Conservation (phyloP, 1,140 invertebrate genomes). For the Helicoverpa armigera region DNA sequence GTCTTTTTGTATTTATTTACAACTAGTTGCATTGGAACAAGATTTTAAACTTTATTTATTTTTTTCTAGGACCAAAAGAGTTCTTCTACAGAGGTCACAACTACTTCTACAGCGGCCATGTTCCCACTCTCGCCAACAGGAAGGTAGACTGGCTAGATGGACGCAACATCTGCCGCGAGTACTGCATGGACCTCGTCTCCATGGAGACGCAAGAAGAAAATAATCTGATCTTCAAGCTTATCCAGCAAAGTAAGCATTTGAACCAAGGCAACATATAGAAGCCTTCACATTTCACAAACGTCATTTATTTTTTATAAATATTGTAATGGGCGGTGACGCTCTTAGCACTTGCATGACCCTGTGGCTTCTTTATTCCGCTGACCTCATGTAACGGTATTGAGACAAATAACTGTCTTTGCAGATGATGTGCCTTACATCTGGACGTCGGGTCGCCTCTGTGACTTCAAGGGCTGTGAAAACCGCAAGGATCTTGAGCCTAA, state of each 20-base stretch:
- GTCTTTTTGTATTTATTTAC: constrained; percentile 1
- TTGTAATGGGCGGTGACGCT: constrained; percentile 30
- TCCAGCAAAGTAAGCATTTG: constrained; percentile 91
- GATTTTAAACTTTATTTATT: constrained; percentile 39
- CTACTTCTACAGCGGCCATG: constrained; percentile 95
- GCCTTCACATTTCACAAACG: constrained; percentile 33
- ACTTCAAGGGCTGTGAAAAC: constrained; percentile 97
- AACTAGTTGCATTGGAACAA: constrained; percentile 16
- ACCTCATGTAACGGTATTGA: constrained; percentile 4
- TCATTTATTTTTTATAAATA: constrained; percentile 23
- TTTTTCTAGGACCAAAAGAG: constrained; percentile 93
- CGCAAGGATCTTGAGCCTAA: constrained; percentile 95
- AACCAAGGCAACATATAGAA: constrained; percentile 30
- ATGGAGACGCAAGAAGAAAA: constrained; percentile 96
- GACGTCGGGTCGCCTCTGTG: constrained; percentile 96
- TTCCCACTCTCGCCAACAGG: constrained; percentile 91
- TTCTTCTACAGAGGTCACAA: constrained; percentile 95
- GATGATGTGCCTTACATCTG: constrained; percentile 97
- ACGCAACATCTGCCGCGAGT: constrained; percentile 95
- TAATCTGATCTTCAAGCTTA: constrained; percentile 94
- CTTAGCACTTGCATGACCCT: constrained; percentile 40
- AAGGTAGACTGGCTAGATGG: constrained; percentile 96
- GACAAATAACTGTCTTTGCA: constrained; percentile 70
- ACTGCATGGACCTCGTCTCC: constrained; percentile 97
- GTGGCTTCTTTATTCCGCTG: constrained; percentile 9